Evolutionary conservation across 2,797 vertebrate genomes (phyloP).

Genomic region (Dicrostonyx torquatus): DNA sequence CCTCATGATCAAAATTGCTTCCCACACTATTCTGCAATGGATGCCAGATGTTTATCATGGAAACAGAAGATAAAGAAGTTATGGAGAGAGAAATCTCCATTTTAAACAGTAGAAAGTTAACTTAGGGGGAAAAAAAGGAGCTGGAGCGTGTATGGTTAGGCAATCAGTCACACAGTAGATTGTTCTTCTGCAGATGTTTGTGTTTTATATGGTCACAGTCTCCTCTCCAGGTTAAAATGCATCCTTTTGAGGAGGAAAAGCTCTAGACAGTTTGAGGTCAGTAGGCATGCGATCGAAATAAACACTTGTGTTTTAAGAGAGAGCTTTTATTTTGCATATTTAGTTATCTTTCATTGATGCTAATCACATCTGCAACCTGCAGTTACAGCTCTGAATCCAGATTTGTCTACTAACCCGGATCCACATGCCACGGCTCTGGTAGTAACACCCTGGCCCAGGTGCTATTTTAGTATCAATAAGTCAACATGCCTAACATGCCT

Average conservation of each 20-base stretch:
- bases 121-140: constrained; percentile 37
- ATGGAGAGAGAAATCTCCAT: constrained; percentile 39
- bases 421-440: not conserved
- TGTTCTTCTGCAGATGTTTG: constrained; percentile 34
- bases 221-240: not conserved
- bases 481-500: not conserved
- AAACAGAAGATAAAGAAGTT: constrained; percentile 68
- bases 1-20: constrained; percentile 54
- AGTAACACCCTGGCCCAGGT: not conserved
- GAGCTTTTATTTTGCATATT: not conserved
- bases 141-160: not conserved
- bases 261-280: not conserved
- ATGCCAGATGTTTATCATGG: constrained; percentile 69
- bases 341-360: not conserved
- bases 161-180: constrained; percentile 52
- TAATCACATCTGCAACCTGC: not conserved
- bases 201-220: constrained; percentile 45
- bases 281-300: not conserved
- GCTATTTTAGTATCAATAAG: not conserved
- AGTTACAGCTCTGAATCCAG: not conserved
- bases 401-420: not conserved
- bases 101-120: constrained; percentile 63
- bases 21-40: constrained; percentile 36
- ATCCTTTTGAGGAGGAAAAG: not conserved
- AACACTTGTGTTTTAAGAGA: not conserved